A percentile compares a stretch with the other conserved stretches of the same genome.
These are phyloP conservation scores for Lutraria rhynchaena DNA, from an alignment of 1,140 invertebrate species.

Conservation along the genomic window DNA sequence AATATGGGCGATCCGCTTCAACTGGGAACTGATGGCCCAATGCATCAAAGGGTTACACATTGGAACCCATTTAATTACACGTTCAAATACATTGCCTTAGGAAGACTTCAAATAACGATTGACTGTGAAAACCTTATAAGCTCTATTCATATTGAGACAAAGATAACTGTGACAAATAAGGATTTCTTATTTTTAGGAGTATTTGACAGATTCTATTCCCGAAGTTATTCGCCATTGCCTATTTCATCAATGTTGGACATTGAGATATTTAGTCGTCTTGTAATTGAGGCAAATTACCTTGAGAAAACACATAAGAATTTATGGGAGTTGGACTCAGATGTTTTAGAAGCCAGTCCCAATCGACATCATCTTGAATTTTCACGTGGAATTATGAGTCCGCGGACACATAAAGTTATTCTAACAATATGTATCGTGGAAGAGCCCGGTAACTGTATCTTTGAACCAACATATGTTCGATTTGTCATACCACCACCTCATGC, in stretches of 20 bases:
- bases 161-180: conserved; percentile 32
- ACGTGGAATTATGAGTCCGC: neutral
- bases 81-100: conserved; percentile 48
- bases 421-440: conserved; percentile 39
- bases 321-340: conserved; percentile 6
- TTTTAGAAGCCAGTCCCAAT: neutral
- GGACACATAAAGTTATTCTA: neutral
- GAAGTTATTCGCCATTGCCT: conserved; percentile 5
- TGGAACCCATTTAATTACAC: conserved; percentile 16
- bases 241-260: conserved; percentile 50
- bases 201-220: conserved; percentile 49
- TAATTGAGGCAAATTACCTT: neutral
- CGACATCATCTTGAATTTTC: conserved; percentile 38
- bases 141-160: neutral
- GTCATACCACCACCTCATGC: conserved; percentile 47
- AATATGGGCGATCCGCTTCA: conserved; percentile 51
- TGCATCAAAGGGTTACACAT: conserved; percentile 5
- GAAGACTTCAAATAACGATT: conserved; percentile 30
- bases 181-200: conserved; percentile 42
- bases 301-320: conserved; percentile 22
- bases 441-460: conserved; percentile 24
- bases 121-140: conserved; percentile 43
- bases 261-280: conserved; percentile 33
- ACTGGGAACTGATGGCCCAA: neutral
- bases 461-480: conserved; percentile 36